A percentile compares a stretch with the other conserved stretches of the same genome.
Conservation (phyloP, 1,140 invertebrate genomes). For the Drosophila baimaii region DNA sequence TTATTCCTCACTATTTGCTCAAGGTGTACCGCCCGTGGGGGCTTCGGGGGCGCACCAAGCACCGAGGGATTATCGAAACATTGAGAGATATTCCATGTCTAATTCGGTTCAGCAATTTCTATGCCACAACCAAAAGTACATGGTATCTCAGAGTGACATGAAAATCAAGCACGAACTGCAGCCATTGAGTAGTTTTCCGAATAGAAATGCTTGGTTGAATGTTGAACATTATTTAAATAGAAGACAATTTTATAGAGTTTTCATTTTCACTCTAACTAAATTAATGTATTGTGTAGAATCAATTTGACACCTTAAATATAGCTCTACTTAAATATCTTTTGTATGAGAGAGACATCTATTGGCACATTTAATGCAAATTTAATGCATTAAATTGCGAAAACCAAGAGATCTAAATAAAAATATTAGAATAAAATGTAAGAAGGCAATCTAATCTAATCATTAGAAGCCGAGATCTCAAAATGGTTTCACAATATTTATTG, state of each 20-base stretch:
- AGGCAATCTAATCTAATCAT: too few species aligned
- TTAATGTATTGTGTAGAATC: too few species aligned
- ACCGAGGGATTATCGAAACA: conserved; percentile 23
- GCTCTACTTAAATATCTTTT: too few species aligned
- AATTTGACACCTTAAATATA: too few species aligned
- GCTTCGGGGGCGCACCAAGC: background rate
- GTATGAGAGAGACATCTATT: too few species aligned
- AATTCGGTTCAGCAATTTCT: conserved; percentile 25
- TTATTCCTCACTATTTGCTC: conserved; percentile 56
- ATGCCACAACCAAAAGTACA: conserved; percentile 1
- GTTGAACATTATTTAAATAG: background rate
- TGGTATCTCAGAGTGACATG: background rate
- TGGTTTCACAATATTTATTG: too few species aligned
- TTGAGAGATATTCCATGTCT: conserved; percentile 15
- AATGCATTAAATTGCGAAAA: too few species aligned
- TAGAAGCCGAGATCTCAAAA: too few species aligned
- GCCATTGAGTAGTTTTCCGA: background rate
- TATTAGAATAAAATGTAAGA: too few species aligned
- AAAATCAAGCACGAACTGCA: background rate
- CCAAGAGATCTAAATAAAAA: too few species aligned
- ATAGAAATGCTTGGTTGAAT: background rate
- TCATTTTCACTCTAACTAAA: background rate
- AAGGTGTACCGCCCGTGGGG: conserved; percentile 25
- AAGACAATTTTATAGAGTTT: background rate
- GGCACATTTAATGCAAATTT: too few species aligned